Base-by-base conservation (phyloP, 2,113 vertebrate genomes). In the Garra rufa region DNA sequence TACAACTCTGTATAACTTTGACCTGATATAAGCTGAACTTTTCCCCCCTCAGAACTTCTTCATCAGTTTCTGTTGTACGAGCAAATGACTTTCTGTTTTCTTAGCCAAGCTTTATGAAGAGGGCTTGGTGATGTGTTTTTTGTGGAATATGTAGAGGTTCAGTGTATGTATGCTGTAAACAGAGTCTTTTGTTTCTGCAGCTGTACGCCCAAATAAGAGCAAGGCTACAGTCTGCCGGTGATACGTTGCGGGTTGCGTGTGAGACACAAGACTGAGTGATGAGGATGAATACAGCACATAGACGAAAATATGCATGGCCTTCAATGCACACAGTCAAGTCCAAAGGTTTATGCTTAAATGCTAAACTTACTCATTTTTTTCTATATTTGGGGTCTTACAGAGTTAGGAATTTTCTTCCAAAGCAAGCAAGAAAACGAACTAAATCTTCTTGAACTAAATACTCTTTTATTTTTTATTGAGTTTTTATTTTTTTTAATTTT, bases 131-230 rank as follows among this genome's bases (percentile, higher is more conserved):
- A 14, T 26, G 41, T 46, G 43, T 19, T 28, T 55, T 41, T 14
- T 57, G 19, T 34, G 9, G 44, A 9, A 41, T 77, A 44, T 73
- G 38, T 15, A 38, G 17, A 44, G 8, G n/a, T 79, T 26, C 55
- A 28, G 34, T 9, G 0, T n/a, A 59, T 13, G 55, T n/a, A 46
- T n/a, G 17, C 34, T 77, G 48, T 76, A 14, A 57, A 55, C 75
- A 75, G n/a, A 67, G 28, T 17, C 74, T 30, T 76, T 77, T 63
- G 41, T 63, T 24, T 63, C 55, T 44, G 55, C 14, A 79, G 76
- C 76, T 79, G n/a, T 44, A 26, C n/a, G 6, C 46, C 57, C 14
- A 43, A 43, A 79, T 44, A 79, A 17, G 41, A 79, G 13, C 57
- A 80, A 80, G 24, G 38, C 59, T 43, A 46, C 57, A 63, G 57